These are phyloP conservation scores for Lithophane socia DNA, from an alignment of 2,888 invertebrate species.

Conservation along the genomic window DNA sequence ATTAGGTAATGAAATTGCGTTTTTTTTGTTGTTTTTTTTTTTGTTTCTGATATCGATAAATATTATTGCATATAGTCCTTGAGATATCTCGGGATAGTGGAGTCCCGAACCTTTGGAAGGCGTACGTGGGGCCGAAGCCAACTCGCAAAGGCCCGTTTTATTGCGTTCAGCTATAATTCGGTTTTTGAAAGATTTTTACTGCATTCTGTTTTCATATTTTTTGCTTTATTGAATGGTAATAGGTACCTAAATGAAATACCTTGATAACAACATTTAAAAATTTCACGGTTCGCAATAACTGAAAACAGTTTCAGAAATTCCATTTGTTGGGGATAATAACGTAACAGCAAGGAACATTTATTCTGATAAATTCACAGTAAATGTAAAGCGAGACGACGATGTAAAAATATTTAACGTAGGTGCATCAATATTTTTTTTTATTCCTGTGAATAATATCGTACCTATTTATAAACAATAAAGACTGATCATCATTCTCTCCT, in stretches of 20 bases:
- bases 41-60: slow-evolving; percentile 16
- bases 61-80: background rate
- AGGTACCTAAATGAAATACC: background rate
- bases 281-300: slow-evolving; percentile 4
- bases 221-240: background rate
- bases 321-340: background rate
- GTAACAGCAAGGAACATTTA: background rate
- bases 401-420: background rate
- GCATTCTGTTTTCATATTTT: background rate
- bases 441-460: background rate
- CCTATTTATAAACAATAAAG: background rate
- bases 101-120: too few species aligned
- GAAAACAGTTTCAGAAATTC: slow-evolving; percentile 14
- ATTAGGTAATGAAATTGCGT: slow-evolving; percentile 57
- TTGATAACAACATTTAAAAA: background rate
- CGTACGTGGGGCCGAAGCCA: too few species aligned
- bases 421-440: background rate
- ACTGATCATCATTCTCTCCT: background rate
- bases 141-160: background rate
- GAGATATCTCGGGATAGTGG: too few species aligned
- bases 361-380: background rate
- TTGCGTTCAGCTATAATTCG: background rate
- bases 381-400: background rate
- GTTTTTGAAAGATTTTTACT: background rate
- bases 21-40: slow-evolving; percentile 42